These are phyloP conservation scores for Argyrosomus japonicus DNA, from an alignment of 2,113 vertebrate genomes.

Conservation along the genomic window DNA sequence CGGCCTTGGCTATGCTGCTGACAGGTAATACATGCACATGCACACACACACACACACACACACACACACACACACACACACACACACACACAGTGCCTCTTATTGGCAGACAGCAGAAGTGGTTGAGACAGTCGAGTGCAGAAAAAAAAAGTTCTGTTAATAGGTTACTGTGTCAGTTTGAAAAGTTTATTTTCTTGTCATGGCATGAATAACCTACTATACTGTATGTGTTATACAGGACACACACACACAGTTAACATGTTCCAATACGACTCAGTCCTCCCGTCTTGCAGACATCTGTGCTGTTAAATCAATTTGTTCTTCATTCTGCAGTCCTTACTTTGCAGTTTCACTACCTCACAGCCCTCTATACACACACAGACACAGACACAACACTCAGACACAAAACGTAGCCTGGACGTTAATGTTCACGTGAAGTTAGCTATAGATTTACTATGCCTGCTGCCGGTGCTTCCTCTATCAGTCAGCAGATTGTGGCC, in stretches of 20 bases:
- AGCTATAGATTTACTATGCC: slow-evolving; percentile 21
- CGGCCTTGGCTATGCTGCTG: slow-evolving; percentile 86
- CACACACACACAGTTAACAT: not conserved
- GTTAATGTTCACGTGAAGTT: slow-evolving; percentile 28
- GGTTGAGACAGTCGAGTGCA: not conserved
- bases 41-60: not conserved
- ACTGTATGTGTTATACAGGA: too few species aligned
- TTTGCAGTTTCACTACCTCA: slow-evolving; percentile 34
- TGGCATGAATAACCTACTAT: not conserved
- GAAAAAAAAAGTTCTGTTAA: not conserved
- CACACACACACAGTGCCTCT: not conserved
- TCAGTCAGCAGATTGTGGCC: not conserved
- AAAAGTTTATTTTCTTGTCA: not conserved
- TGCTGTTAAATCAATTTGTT: slow-evolving; percentile 6
- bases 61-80: slow-evolving; percentile 15
- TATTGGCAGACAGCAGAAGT: too few species aligned
- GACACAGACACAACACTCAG: not conserved
- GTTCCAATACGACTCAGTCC: not conserved
- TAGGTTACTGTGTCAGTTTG: slow-evolving; percentile 8
- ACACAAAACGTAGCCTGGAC: not conserved
- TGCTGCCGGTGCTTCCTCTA: not conserved
- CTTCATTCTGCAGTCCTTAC: slow-evolving; percentile 7
- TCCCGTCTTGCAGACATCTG: not conserved
- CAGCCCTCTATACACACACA: not conserved
- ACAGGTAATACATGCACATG: slow-evolving; percentile 84